Base-by-base conservation (phyloP, 2,113 vertebrate genomes). In the Ophthalmolycus amberensis region DNA sequence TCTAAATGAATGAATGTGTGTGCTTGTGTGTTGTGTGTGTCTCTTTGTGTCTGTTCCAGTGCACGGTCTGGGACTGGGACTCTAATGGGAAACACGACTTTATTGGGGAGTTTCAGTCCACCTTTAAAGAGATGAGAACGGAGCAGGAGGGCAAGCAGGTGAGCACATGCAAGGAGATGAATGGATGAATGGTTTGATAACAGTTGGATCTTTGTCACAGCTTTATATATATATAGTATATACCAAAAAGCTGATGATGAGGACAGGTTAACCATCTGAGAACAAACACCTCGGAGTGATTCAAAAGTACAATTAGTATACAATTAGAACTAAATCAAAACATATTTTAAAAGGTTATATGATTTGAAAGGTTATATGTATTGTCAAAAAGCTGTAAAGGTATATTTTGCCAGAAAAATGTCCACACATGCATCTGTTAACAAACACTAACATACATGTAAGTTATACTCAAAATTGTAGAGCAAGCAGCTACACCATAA, bases 11-110 rank as follows among this genome's bases (percentile, higher is more conserved):
- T 66, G 58, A 69, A 68, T n/a, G 38, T 73, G 69, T 44, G 48
- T 6, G 0, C 27, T 25, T 71, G 71, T 74, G 40, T 74, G 67
- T 77, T 80, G 58, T 79, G 56, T 68, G 58, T 75, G 58, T 77
- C 18, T 84, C 12, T 90, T 44, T 95, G 67, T 90, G 78, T 89
- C 42, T 95, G 34, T 88, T 90, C 0, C 92, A 99, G 98, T 98
- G 97, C 93, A 98, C 97, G 68, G 98, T 99, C 40, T 99, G 97
- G 97, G 98, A 99, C 92, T 99, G 98, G 98, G 98, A 99, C 95
- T 99, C 98, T 79, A 99, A 99, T 0, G 98, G 98, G 52, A 99
- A 99, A 74, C 98, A 99, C 10, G 98, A 99, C 94, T 99, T 99
- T 87, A 99, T 99, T 70, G 98, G 98, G 83, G 98, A 99, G 90